Conservation (phyloP, 2,113 vertebrate genomes). For the Lethenteron camtschaticum region DNA sequence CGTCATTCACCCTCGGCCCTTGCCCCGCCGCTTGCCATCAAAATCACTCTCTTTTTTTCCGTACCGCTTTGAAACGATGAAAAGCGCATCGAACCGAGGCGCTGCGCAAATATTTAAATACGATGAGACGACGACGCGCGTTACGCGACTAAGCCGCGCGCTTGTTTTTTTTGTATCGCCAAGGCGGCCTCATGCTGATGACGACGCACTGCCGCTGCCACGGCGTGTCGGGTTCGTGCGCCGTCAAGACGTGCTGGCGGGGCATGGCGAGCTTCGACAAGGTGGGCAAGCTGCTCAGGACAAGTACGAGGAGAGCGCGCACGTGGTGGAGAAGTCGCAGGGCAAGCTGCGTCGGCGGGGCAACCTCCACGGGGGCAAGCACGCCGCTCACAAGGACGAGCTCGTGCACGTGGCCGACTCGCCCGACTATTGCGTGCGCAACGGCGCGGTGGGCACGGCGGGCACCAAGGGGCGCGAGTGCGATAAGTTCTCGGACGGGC, state of each 20-base stretch:
- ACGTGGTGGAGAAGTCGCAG: slow-evolving; percentile 41
- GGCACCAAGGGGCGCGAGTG: slow-evolving; percentile 71
- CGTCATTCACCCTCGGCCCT: no score
- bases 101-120: no score
- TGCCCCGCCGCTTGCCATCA: no score
- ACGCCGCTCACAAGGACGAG: slow-evolving; percentile 34
- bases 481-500: slow-evolving; percentile 45
- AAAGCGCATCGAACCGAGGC: no score
- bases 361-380: slow-evolving; percentile 29
- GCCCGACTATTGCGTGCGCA: slow-evolving; percentile 72
- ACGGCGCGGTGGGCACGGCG: slow-evolving; percentile 38
- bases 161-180: no score
- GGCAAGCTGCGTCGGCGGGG: slow-evolving; percentile 47
- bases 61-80: no score
- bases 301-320: slow-evolving; percentile 62
- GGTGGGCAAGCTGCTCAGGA: slow-evolving; percentile 56
- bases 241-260: slow-evolving; percentile 87
- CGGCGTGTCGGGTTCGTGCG: slow-evolving; percentile 86
- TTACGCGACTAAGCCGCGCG: no score
- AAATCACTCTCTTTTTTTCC: no score
- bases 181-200: slow-evolving; percentile 66
- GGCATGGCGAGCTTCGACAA: slow-evolving; percentile 63
- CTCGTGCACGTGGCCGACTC: slow-evolving; percentile 69
- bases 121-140: no score
- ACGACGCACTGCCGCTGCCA: slow-evolving; percentile 79